These are phyloP conservation scores for Phyllostomus discolor DNA, from an alignment of 2,113 vertebrate species.

Conservation along the genomic window DNA sequence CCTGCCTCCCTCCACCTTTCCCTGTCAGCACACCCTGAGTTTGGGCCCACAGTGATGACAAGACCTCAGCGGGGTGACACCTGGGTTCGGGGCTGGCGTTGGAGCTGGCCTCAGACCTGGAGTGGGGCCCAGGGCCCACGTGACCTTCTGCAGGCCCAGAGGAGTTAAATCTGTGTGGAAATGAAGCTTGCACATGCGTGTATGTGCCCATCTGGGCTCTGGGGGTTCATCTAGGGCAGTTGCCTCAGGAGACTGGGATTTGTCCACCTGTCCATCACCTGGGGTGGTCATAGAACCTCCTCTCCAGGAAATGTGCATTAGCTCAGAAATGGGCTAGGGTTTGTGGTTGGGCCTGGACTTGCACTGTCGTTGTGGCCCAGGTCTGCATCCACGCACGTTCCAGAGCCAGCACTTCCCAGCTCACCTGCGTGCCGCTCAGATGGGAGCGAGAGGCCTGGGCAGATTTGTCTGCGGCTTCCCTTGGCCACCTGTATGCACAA, in stretches of 20 bases:
- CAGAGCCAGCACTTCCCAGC: not conserved
- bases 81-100: not conserved
- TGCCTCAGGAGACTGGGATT: not conserved
- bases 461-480: not conserved
- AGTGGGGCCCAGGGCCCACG: not conserved
- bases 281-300: not conserved
- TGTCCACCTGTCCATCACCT: not conserved
- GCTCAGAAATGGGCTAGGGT: too few relatives aligned
- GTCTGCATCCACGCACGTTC: not conserved
- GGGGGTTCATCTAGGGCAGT: not conserved
- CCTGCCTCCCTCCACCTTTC: not conserved
- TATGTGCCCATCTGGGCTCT: not conserved
- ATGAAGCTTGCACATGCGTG: not conserved
- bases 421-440: accelerated
- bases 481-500: too few relatives aligned
- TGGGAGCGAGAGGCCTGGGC: not conserved
- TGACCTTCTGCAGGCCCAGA: not conserved
- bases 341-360: too few relatives aligned
- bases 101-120: not conserved
- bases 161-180: not conserved
- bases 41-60: not conserved
- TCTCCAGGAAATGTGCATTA: not conserved
- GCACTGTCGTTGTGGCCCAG: not conserved
- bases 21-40: not conserved
- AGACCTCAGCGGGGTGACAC: not conserved